phyloP scores from a whole-genome alignment of 2,797 vertebrate genomes.

The Arnoldichthys spilopterus region DNA sequence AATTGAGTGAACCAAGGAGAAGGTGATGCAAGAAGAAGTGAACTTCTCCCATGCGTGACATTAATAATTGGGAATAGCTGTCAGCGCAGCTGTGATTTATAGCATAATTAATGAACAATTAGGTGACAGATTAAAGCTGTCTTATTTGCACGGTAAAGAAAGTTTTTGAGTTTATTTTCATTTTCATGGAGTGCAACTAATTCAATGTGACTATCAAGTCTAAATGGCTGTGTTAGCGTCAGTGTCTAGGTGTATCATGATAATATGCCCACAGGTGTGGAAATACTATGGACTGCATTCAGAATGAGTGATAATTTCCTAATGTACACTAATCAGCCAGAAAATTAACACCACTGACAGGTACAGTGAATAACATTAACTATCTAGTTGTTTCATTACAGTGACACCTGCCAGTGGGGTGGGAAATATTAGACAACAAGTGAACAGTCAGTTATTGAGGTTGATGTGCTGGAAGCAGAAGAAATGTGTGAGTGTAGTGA shows the following conservation, averaged over 20 bases:
- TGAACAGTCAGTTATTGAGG: too few relatives aligned
- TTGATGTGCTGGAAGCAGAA: too few relatives aligned
- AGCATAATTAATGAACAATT: conserved; percentile 91
- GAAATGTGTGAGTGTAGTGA: too few relatives aligned
- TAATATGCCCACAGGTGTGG: background rate
- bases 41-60: conserved; percentile 66
- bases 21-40: conserved; percentile 64
- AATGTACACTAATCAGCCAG: too few relatives aligned
- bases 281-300: background rate
- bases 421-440: too few relatives aligned
- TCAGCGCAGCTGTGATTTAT: conserved; percentile 90
- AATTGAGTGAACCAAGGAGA: conserved; percentile 58
- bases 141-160: conserved; percentile 65
- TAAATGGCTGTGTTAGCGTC: background rate
- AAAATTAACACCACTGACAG: too few relatives aligned
- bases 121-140: conserved; percentile 75
- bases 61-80: conserved; percentile 79
- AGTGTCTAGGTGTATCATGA: background rate
- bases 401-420: too few relatives aligned
- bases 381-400: too few relatives aligned
- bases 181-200: conserved; percentile 36
- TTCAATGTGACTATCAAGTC: conserved; percentile 10
- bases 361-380: too few relatives aligned
- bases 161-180: conserved; percentile 53
- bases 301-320: too few relatives aligned